Conservation (phyloP, 2,797 vertebrate species). For the Gobionotothen gibberifrons region DNA sequence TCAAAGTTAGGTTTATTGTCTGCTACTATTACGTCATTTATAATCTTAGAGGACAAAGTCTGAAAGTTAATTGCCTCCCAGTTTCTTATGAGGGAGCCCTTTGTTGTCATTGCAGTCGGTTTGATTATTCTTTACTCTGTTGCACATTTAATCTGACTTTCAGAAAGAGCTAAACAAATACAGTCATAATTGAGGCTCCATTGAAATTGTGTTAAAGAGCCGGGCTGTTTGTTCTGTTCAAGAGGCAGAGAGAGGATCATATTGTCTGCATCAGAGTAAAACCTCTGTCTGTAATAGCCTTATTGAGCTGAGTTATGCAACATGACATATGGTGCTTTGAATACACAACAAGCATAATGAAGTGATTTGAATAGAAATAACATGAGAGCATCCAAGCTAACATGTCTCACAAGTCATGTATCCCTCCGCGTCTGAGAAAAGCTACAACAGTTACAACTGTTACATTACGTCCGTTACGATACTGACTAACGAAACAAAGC, state of each 20-base stretch:
- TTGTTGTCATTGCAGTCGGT: not conserved
- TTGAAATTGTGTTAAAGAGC: not conserved
- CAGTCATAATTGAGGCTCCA: not conserved
- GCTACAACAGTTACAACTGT: too few relatives aligned
- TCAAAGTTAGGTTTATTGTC: not conserved
- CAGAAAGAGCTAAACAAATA: not conserved
- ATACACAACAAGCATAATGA: conserved; percentile 18
- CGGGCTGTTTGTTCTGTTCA: not conserved
- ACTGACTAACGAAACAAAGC: too few relatives aligned
- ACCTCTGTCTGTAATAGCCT: conserved; percentile 28
- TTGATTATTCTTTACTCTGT: not conserved
- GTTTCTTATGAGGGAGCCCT: not conserved
- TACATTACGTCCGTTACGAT: too few relatives aligned
- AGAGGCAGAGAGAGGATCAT: conserved; percentile 6
- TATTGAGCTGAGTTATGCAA: conserved; percentile 45
- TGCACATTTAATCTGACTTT: conserved; percentile 10
- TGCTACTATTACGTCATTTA: conserved; percentile 18
- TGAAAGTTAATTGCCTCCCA: conserved; percentile 14
- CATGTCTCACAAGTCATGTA: not conserved
- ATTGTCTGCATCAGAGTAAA: conserved; percentile 28
- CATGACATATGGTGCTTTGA: conserved; percentile 42
- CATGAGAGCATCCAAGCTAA: not conserved
- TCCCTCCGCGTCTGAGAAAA: too few relatives aligned
- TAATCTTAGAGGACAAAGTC: conserved; percentile 47
- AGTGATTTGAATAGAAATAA: conserved; percentile 38